Evolutionary conservation across 1,140 invertebrate genomes (phyloP).

Genomic region (Macrobrachium rosenbergii): DNA sequence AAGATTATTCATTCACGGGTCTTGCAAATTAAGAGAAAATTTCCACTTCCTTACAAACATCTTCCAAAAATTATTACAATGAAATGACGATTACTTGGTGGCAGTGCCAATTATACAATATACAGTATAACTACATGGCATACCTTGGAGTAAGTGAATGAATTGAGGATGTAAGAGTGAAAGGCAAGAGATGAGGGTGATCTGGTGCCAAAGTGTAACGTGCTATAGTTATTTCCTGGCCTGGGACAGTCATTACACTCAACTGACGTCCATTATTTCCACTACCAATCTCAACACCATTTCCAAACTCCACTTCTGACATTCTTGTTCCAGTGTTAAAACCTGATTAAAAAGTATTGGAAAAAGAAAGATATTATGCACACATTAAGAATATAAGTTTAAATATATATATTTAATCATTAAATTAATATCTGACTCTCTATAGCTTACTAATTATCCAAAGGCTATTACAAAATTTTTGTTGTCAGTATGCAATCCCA

Average conservation of each 20-base stretch:
- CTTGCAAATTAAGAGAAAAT: no score
- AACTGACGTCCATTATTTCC: slow-evolving; percentile 36
- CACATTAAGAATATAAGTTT: background rate
- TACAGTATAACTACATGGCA: background rate
- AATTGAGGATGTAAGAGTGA: slow-evolving; percentile 38
- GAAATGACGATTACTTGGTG: no score
- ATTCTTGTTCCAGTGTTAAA: slow-evolving; percentile 48
- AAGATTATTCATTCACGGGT: no score
- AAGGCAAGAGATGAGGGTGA: slow-evolving; percentile 50
- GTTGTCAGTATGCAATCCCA: no score
- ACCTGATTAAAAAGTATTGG: slow-evolving; percentile 1
- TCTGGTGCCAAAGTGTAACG: slow-evolving; percentile 46
- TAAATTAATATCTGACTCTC: no score
- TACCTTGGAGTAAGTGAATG: slow-evolving; percentile 47
- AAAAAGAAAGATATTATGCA: background rate
- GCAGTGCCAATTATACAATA: no score
- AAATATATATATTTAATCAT: no score
- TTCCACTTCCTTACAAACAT: no score
- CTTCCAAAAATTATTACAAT: no score
- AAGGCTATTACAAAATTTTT: no score
- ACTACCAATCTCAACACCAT: slow-evolving; percentile 19
- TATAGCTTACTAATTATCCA: no score
- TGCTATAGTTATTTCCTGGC: slow-evolving; percentile 41
- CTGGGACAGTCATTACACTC: slow-evolving; percentile 45
- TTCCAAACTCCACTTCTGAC: slow-evolving; percentile 52